phyloP scores from a whole-genome alignment of 2,113 vertebrate species.

The Tachysurus vachellii region DNA sequence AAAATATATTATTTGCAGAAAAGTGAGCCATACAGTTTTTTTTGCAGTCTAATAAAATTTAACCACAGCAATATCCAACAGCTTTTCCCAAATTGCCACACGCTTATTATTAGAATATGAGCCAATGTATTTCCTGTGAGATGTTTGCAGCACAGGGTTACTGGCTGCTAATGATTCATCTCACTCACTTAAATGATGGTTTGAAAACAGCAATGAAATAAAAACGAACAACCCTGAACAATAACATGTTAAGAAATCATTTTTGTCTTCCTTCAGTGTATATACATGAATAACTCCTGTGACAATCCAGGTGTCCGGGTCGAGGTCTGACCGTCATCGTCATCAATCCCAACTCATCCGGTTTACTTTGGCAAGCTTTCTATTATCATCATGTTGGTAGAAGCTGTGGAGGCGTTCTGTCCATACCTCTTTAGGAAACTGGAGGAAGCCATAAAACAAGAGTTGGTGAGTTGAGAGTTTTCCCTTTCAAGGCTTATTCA shows the following conservation, averaged over 20 bases:
- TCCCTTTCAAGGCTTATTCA: neutral
- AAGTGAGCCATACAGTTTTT: neutral
- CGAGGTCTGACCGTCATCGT: neutral
- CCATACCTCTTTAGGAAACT: neutral
- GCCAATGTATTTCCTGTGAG: neutral
- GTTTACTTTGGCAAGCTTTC: slow-evolving; percentile 1
- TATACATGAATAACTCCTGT: neutral
- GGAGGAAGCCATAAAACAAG: slow-evolving; percentile 9
- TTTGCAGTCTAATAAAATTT: neutral
- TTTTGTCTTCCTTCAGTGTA: neutral
- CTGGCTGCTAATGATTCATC: neutral
- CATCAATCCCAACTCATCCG: neutral
- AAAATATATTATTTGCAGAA: neutral
- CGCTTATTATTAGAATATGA: neutral
- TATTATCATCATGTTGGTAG: neutral
- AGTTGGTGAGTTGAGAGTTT: neutral
- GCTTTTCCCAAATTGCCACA: neutral
- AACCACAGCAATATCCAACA: neutral
- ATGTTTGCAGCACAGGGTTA: neutral
- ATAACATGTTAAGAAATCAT: neutral
- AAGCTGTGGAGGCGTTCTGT: neutral
- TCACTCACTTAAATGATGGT: neutral
- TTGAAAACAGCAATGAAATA: neutral
- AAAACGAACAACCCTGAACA: neutral
- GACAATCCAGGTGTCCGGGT: neutral